Base-by-base conservation (phyloP, 2,113 vertebrate species). In the Brachyhypopomus occidentalis region DNA sequence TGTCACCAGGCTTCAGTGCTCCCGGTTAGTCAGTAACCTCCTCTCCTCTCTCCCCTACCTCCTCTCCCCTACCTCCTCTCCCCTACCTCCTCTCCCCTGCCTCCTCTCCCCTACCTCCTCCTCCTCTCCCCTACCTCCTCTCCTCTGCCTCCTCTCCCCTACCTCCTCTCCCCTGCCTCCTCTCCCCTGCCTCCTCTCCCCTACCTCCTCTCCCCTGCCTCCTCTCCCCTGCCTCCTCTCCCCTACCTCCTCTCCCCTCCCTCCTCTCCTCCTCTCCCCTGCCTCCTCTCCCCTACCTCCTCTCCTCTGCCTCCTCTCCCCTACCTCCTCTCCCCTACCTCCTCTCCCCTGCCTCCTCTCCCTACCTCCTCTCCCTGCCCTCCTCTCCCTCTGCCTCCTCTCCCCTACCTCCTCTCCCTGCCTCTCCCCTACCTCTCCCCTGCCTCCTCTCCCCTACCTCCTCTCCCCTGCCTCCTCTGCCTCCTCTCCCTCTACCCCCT, bases 1-100 rank as follows among this genome's bases (percentile, higher is more conserved):
- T 75, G 60, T 67, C 79, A 81, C 48, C 64, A 59, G 75, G 41
- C 58, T 60, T 30, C 19, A 55, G 72, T n/a, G 79, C 79, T 67
- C 72, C 56, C 56, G 64, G 60, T 55, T 75, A 45, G 60, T 41
- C 27, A 56, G 45, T 41, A 67, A 81, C 25, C n/a, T n/a, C n/a
- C n/a, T n/a, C n/a, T n/a, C n/a, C n/a, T n/a, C 79, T 66, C n/a
- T 5, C 67, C 20, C 12, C 75, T 25, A 3, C 20, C 59, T 64
- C 23, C 22, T 63, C 38, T 72, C 55, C 11, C n/a, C n/a, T n/a
- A n/a, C n/a, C n/a, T n/a, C n/a, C 79, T 66, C n/a, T 5, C 67
- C 20, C 12, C 75, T 25, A 3, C 20, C 59, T 64, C 23, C 22
- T 63, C 38, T 72, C 55, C 11, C n/a, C n/a, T n/a, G n/a, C n/a